A percentile compares a stretch with the other conserved stretches of the same genome.
phyloP scores from a whole-genome alignment of 2,888 invertebrate species.

The Notodonta ziczac region DNA sequence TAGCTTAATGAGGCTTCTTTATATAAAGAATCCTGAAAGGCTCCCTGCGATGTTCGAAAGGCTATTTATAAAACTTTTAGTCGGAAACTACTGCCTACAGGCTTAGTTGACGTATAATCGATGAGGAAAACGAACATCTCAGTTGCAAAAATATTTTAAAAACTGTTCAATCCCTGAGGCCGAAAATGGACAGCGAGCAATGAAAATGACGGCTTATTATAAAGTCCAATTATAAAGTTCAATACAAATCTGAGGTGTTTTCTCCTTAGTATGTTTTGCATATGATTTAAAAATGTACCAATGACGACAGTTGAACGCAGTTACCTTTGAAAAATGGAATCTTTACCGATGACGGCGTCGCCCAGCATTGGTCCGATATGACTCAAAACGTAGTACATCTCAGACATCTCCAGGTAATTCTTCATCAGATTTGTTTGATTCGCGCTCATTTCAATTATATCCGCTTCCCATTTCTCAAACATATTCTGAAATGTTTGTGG shows the following conservation, averaged over 20 bases:
- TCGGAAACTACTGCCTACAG: too few species aligned
- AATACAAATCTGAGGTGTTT: too few species aligned
- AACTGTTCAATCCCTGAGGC: too few species aligned
- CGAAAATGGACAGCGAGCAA: too few species aligned
- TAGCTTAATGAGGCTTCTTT: not conserved
- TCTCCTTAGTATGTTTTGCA: too few species aligned
- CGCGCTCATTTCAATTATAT: slow-evolving; percentile 57
- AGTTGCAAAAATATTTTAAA: not conserved
- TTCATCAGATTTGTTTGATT: slow-evolving; percentile 56
- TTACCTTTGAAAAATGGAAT: slow-evolving; percentile 4
- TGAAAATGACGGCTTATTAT: too few species aligned
- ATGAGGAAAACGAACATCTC: not conserved
- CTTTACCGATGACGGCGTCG: slow-evolving; percentile 39
- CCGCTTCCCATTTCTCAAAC: slow-evolving; percentile 65
- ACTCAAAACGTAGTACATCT: slow-evolving; percentile 63
- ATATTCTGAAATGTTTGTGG: slow-evolving; percentile 42
- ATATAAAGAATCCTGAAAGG: not conserved
- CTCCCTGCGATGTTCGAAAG: not conserved
- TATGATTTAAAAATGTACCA: too few species aligned
- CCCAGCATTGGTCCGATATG: slow-evolving; percentile 67
- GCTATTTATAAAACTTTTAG: not conserved
- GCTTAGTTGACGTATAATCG: too few species aligned
- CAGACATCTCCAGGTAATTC: slow-evolving; percentile 57
- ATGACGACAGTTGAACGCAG: not conserved
- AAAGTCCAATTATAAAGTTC: too few species aligned